Conservation (phyloP, 1,140 invertebrate species). For the Dreissena polymorpha region DNA sequence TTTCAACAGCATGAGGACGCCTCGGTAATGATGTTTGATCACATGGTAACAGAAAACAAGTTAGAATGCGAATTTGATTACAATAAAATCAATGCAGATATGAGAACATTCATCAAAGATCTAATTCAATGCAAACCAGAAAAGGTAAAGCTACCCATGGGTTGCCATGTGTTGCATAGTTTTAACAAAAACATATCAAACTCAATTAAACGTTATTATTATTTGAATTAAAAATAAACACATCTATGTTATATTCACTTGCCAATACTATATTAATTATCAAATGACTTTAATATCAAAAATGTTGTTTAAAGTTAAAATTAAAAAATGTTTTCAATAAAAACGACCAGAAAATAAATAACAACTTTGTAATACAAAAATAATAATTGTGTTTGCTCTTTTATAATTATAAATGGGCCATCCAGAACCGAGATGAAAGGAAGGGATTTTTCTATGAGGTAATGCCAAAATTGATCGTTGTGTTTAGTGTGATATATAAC, state of each 20-base stretch:
- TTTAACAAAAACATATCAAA: background rate
- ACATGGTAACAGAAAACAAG: constrained; percentile 78
- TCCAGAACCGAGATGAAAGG: no score
- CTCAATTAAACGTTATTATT: no score
- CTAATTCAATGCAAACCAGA: constrained; percentile 69
- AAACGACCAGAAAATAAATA: no score
- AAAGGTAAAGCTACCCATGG: constrained; percentile 5
- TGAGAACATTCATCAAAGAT: constrained; percentile 80
- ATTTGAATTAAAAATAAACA: background rate
- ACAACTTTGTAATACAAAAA: no score
- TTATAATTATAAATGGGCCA: no score
- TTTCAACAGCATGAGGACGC: constrained; percentile 79
- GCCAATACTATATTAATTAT: background rate
- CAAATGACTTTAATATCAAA: background rate
- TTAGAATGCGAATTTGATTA: constrained; percentile 67
- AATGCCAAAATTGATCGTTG: no score
- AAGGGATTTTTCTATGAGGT: no score
- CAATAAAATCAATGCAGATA: constrained; percentile 58
- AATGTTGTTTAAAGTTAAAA: no score
- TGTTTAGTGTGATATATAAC: no score
- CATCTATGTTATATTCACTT: background rate
- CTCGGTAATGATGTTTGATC: constrained; percentile 80
- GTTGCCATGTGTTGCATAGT: background rate
- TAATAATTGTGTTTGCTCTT: no score
- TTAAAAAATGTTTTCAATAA: no score